Evolutionary conservation across 2,113 vertebrate genomes (phyloP).

Genomic region (Manacus vitellinus): DNA sequence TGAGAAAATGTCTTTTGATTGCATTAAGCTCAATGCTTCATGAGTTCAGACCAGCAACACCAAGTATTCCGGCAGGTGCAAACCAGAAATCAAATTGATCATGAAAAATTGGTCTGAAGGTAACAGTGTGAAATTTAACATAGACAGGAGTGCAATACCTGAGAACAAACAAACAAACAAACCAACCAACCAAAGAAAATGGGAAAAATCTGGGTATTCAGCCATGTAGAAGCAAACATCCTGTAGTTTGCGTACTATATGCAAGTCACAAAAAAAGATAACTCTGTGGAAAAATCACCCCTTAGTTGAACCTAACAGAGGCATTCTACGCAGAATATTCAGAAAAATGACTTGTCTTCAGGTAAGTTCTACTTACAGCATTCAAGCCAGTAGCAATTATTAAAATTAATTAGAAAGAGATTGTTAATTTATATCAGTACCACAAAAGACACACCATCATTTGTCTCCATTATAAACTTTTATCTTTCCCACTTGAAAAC

Average conservation of each 20-base stretch:
- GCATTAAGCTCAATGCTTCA: not conserved
- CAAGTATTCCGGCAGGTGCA: not conserved
- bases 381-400: not conserved
- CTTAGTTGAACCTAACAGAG: not conserved
- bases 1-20: not conserved
- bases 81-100: not conserved
- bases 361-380: not conserved
- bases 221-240: not conserved
- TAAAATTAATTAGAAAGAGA: not conserved
- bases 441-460: not conserved
- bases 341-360: not conserved
- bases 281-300: not conserved
- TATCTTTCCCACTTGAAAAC: not conserved
- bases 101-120: not conserved
- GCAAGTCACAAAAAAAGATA: not conserved
- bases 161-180: not conserved
- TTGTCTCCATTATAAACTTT: not conserved
- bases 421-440: not conserved
- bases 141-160: not conserved
- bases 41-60: not conserved
- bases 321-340: not conserved
- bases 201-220: not conserved
- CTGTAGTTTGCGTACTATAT: not conserved
- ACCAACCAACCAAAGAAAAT: not conserved
- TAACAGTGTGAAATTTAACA: not conserved